Conservation (phyloP, 2,113 vertebrate genomes). For the Otocyon megalotis region DNA sequence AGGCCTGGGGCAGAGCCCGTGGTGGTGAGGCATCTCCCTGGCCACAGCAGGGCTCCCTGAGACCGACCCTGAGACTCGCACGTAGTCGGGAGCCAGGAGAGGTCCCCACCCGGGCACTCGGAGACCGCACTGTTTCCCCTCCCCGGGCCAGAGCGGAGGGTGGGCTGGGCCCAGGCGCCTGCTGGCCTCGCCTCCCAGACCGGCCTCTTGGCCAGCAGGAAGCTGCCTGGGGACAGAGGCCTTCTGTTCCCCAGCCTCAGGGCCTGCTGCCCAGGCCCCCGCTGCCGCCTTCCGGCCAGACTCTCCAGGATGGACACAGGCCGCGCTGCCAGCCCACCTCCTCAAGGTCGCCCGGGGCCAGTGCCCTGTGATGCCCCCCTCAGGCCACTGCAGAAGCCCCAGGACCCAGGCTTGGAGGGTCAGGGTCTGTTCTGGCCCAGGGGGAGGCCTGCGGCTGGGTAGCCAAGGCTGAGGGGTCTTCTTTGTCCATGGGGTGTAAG, state of each 20-base stretch:
- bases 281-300: not conserved
- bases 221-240: conserved; percentile 62
- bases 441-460: not conserved
- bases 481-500: not conserved
- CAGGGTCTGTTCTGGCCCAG: accelerated
- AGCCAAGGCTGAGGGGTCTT: not conserved
- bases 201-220: conserved; percentile 1
- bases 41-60: not conserved
- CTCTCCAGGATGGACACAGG: not conserved
- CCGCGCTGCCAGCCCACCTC: not conserved
- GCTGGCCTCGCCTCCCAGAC: not conserved
- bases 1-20: not conserved
- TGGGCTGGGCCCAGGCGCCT: not conserved
- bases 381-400: not conserved
- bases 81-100: not conserved
- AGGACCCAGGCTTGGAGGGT: too few relatives aligned
- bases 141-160: not conserved
- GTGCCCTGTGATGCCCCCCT: not conserved
- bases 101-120: not conserved
- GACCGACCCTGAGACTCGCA: accelerated
- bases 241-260: conserved; percentile 33
- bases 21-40: too few relatives aligned
- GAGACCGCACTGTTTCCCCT: not conserved
- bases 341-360: not conserved
- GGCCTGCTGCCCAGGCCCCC: conserved; percentile 39